These are phyloP conservation scores for Mimumesa dahlbomi DNA, from an alignment of 2,888 invertebrate species.

Conservation along the genomic window DNA sequence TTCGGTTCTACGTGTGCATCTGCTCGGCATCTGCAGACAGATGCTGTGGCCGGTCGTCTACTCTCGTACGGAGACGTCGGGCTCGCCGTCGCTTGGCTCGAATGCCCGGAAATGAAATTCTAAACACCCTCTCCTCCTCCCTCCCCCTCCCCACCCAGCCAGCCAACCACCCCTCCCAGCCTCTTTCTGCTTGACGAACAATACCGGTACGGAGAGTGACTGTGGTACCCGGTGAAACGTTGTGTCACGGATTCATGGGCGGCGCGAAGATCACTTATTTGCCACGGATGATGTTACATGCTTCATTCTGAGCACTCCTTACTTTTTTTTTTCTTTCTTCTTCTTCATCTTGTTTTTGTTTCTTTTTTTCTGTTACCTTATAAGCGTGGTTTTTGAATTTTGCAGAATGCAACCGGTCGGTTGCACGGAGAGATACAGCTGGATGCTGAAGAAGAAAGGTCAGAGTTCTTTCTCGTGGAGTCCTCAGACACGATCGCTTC, in stretches of 20 bases:
- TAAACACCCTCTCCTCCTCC: constrained; percentile 72
- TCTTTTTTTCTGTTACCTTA: too few relatives aligned
- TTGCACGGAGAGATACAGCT: constrained; percentile 13
- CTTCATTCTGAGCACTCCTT: too few relatives aligned
- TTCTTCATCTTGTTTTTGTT: too few relatives aligned
- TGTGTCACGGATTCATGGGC: constrained; percentile 43
- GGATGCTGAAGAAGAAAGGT: constrained; percentile 14
- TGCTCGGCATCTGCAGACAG: constrained; percentile 77
- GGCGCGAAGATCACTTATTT: constrained; percentile 45
- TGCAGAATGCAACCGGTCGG: constrained; percentile 17
- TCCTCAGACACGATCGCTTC: constrained; percentile 25
- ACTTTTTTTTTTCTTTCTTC: too few relatives aligned
- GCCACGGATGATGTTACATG: constrained; percentile 29
- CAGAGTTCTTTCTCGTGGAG: not conserved
- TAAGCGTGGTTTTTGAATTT: constrained; percentile 12
- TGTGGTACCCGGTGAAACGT: constrained; percentile 22
- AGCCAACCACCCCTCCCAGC: constrained; percentile 22
- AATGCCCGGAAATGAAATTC: constrained; percentile 78
- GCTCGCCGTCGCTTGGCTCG: constrained; percentile 44
- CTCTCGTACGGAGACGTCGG: constrained; percentile 56
- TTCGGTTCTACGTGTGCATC: constrained; percentile 66
- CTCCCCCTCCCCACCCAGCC: constrained; percentile 44
- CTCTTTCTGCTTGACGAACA: constrained; percentile 44
- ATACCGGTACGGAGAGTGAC: constrained; percentile 46
- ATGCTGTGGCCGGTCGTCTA: constrained; percentile 64